Evolutionary conservation across 2,113 vertebrate species (phyloP), one percentile per base, ranked within the genome.

Genomic region (Gobiocypris rarus): DNA sequence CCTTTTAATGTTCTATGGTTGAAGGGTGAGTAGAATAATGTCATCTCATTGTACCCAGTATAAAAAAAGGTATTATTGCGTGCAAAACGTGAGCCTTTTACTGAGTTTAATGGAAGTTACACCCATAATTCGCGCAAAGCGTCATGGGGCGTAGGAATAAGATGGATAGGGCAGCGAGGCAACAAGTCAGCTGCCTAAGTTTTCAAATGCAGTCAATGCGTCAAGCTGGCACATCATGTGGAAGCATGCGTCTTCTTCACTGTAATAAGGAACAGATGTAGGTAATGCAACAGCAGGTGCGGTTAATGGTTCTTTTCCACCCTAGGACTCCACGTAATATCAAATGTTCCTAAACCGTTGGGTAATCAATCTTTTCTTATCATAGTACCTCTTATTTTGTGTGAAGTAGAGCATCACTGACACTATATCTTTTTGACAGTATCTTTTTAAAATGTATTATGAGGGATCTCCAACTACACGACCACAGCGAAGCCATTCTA

Each of bases 211-310:
- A 50, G 4, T 15, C 14, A 15, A 50, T 79, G 76, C 3, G 15
- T 79, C 76, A 34, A 79, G 76, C 76, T 79, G 76, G 38, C 58
- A 63, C 75, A 48, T 63, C 76, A 28, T 48, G 54, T 26, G 54
- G 48, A 58, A 54, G 52, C 31, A 77, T 77, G 56, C 48, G 58
- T 79, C 58, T 79, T 24, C 34, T 26, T 79, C 38, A 19, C n/a
- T 79, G 13, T 79, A 79, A 77, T 58, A 58, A 58, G 38, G 41
- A 79, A 43, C 76, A 79, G 76, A 79, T 79, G 76, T 63, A 17
- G 13, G 76, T 17, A 63, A 63, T 63, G 58, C 58, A 58, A 77
- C 75, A 77, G 75, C 52, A 77, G 75, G 75, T 77, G 52, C 52
- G 1, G 38, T 19, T 79, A 79, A 79, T 63, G 76, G 58, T 63